A percentile compares a stretch with the other conserved stretches of the same genome.
phyloP scores from a whole-genome alignment of 1,140 invertebrate species.

The Lucilia cuprina region DNA sequence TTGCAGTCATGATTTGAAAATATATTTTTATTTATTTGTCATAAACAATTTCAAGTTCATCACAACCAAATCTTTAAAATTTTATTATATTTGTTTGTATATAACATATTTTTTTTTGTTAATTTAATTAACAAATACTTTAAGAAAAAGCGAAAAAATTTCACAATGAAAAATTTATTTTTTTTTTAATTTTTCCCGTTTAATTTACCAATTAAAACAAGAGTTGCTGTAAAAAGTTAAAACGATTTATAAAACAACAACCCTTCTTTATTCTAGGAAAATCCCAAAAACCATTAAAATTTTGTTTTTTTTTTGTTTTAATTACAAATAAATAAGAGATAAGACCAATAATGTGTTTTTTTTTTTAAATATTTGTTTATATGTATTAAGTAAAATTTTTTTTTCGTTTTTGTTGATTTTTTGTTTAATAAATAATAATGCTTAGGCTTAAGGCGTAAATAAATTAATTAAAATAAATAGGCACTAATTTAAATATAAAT shows the following conservation, averaged over 20 bases:
- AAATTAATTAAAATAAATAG: slow-evolving; percentile 44
- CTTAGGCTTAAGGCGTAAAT: slow-evolving; percentile 51
- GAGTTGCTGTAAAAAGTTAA: neutral
- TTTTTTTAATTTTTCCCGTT: too few species aligned
- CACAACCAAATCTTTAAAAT: too few species aligned
- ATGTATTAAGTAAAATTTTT: slow-evolving; percentile 18
- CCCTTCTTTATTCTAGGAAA: neutral
- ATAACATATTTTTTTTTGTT: too few species aligned
- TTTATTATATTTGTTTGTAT: too few species aligned
- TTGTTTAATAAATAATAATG: slow-evolving; percentile 47
- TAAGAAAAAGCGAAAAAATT: too few species aligned
- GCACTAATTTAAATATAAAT: slow-evolving; percentile 47
- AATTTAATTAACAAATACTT: too few species aligned
- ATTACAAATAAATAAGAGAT: neutral
- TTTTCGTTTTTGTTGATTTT: neutral
- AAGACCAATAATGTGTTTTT: slow-evolving; percentile 24
- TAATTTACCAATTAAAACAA: too few species aligned
- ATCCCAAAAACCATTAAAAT: neutral
- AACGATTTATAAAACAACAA: neutral
- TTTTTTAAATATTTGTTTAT: neutral
- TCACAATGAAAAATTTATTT: too few species aligned
- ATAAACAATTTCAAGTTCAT: too few species aligned
- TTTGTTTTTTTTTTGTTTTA: neutral
- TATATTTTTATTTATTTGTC: too few species aligned
- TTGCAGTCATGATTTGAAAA: too few species aligned